phyloP scores from a whole-genome alignment of 2,888 invertebrate species.

The Idaea aversata region DNA sequence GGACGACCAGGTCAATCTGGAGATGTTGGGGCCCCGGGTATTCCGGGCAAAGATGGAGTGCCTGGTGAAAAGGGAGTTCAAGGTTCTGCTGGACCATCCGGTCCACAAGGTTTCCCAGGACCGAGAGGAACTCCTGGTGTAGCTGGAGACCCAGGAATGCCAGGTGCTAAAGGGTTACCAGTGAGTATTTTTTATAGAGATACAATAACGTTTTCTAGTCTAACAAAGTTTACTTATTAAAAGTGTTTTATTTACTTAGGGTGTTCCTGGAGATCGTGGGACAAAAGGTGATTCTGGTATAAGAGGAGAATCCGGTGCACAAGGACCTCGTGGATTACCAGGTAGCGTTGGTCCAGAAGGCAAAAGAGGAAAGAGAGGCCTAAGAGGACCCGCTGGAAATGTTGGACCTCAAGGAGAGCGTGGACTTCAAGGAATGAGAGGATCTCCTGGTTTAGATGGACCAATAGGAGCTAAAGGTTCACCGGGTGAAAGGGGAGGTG shows the following conservation, averaged over 20 bases:
- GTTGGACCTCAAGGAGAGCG: constrained; percentile 88
- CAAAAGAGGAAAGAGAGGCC: constrained; percentile 89
- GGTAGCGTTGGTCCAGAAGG: constrained; percentile 88
- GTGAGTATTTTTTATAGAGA: constrained; percentile 58
- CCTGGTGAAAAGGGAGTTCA: constrained; percentile 89
- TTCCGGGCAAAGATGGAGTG: constrained; percentile 89
- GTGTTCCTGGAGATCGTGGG: constrained; percentile 88
- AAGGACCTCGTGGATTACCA: constrained; percentile 88
- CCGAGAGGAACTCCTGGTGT: constrained; percentile 88
- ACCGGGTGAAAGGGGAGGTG: constrained; percentile 84
- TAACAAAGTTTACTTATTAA: neutral
- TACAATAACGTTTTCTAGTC: neutral
- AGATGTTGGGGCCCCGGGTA: constrained; percentile 86
- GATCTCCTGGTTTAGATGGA: constrained; percentile 89
- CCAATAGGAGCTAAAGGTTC: constrained; percentile 88
- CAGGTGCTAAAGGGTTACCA: constrained; percentile 87
- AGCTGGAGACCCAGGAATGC: constrained; percentile 85
- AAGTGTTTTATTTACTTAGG: constrained; percentile 65
- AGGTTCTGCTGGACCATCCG: constrained; percentile 86
- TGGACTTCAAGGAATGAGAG: constrained; percentile 83
- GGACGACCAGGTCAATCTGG: constrained; percentile 89
- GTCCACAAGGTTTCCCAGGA: constrained; percentile 91
- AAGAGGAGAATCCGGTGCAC: constrained; percentile 87
- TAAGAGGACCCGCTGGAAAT: constrained; percentile 87
- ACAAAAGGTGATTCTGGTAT: constrained; percentile 88